Percentiles rank a stretch among this genome's conserved stretches.
Evolutionary conservation across 2,113 vertebrate genomes (phyloP).

Genomic region (Daboia siamensis): DNA sequence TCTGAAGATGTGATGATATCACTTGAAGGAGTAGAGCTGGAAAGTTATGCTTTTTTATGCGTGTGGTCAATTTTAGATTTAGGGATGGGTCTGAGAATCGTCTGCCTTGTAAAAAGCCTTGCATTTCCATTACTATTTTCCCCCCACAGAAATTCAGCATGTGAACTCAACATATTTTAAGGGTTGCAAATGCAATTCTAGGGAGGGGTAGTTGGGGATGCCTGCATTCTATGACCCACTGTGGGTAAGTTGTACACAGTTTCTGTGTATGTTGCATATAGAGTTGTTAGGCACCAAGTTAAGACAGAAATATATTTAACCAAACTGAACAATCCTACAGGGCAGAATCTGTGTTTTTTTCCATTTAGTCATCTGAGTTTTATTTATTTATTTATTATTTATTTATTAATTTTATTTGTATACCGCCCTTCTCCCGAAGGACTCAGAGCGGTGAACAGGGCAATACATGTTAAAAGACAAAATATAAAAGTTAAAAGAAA

Average conservation of each 20-base stretch:
- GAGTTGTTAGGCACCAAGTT: background rate
- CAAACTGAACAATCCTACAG: background rate
- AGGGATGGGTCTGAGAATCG: background rate
- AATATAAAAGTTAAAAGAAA: too few species aligned
- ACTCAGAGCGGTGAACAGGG: too few species aligned
- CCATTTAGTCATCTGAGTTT: too few species aligned
- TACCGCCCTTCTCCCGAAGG: too few species aligned
- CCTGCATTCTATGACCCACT: background rate
- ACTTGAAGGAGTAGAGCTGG: background rate
- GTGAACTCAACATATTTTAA: background rate
- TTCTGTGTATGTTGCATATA: background rate
- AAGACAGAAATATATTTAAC: background rate
- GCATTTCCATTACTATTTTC: background rate
- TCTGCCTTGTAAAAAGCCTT: background rate
- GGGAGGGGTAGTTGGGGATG: background rate
- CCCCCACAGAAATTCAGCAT: background rate
- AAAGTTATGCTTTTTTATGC: background rate
- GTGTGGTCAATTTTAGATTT: background rate
- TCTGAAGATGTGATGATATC: background rate
- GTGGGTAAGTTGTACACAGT: background rate
- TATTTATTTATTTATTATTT: too few species aligned
- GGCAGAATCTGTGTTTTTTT: background rate
- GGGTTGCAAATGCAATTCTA: background rate
- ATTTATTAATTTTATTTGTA: too few species aligned
- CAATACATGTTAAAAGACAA: too few species aligned